These are phyloP conservation scores for Augochlorella aurata DNA, from an alignment of 2,888 invertebrate species.

Conservation along the genomic window DNA sequence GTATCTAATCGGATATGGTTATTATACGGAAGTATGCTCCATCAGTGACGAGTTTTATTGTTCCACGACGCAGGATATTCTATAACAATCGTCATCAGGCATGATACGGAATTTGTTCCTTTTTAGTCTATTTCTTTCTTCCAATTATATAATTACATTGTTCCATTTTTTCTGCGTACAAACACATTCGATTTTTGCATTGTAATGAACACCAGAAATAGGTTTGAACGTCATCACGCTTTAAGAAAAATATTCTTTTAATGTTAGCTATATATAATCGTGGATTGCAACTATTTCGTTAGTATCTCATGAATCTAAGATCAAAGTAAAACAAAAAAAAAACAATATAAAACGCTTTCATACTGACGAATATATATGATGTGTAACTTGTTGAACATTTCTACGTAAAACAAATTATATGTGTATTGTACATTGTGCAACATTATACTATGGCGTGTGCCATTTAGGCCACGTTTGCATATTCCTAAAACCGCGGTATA, in stretches of 20 bases:
- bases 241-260: constrained; percentile 50
- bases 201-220: constrained; percentile 21
- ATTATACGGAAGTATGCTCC: constrained; percentile 27
- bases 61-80: constrained; percentile 54
- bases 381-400: constrained; percentile 34
- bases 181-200: constrained; percentile 29
- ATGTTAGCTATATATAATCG: constrained; percentile 29
- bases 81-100: constrained; percentile 22
- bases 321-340: neutral
- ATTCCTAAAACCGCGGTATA: constrained; percentile 43
- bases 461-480: constrained; percentile 24
- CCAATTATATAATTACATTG: constrained; percentile 36
- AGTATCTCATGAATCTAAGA: constrained; percentile 14
- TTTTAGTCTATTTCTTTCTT: constrained; percentile 38
- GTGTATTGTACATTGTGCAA: constrained; percentile 41
- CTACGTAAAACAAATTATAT: constrained; percentile 35
- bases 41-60: constrained; percentile 34
- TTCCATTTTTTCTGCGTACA: constrained; percentile 24
- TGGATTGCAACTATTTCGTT: constrained; percentile 25
- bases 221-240: constrained; percentile 31
- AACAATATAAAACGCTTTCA: constrained; percentile 31
- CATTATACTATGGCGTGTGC: constrained; percentile 28
- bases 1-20: constrained; percentile 49
- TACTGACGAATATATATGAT: constrained; percentile 16
- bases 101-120: constrained; percentile 52